Base-by-base conservation (phyloP, 2,797 vertebrate species). In the Enoplosus armatus region DNA sequence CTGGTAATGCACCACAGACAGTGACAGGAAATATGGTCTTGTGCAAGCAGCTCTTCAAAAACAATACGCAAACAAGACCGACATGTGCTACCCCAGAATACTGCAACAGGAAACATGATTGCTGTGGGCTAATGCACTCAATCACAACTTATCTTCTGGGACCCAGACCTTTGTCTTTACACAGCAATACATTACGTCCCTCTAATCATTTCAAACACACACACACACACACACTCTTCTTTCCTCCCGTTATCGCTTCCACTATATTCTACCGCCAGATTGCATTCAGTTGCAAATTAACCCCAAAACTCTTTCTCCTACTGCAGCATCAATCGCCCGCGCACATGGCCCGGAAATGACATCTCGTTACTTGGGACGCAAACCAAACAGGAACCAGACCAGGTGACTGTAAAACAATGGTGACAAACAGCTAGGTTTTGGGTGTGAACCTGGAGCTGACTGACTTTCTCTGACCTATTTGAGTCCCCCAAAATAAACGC, bases 41-140 rank as follows among this genome's bases (percentile, higher is more conserved):
- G 55, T 37, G 55, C 56, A 66, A 43, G 69, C 31, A 26, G 72
- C 63, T 77, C 29, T 54, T 37, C 14, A 11, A 75, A 64, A 85
- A 37, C 54, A 27, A 41, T 37, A 80, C 24, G 67, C 75, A 62
- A 74, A 65, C 37, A 61, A 47, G 53, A 62, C 61, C 71, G 85
- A 60, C 41, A 63, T 41, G 63, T 24, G 33, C 73, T 51, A 2
- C 31, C 37, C 47, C 37, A 69, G 45, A 72, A 69, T 16, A 77
- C 54, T 33, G 75, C 54, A 67, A 84, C 62, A 81, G 89, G 70
- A 89, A 85, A 64, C 66, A 5, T 39, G 67, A 76, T 31, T 68
- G 31, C 53, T 53, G 50, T 29, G 43, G 16, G 54, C 66, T 74
- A 35, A 54, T 63, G 72, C 71, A 56, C 51, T 72, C 55, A 76